Evolutionary conservation across 2,888 invertebrate genomes (phyloP).

Genomic region (Lacanobia oleracea): DNA sequence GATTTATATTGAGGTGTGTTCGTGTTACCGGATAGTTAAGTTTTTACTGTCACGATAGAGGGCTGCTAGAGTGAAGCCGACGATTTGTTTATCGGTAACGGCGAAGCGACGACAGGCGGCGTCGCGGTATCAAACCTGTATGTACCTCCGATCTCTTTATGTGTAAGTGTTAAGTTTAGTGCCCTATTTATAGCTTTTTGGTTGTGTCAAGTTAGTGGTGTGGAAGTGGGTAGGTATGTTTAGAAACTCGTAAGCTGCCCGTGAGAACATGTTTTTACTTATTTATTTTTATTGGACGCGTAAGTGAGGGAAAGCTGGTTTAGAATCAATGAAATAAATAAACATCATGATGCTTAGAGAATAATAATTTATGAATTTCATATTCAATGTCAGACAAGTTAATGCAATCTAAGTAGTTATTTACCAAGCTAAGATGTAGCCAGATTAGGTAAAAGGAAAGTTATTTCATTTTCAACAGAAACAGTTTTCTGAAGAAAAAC

Average conservation of each 20-base stretch:
- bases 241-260: slow-evolving; percentile 65
- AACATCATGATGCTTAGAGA: background rate
- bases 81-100: slow-evolving; percentile 87
- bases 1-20: slow-evolving; percentile 87
- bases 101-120: slow-evolving; percentile 85
- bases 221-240: slow-evolving; percentile 50
- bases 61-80: slow-evolving; percentile 81
- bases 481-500: background rate
- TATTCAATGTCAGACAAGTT: background rate
- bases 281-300: slow-evolving; percentile 53
- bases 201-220: slow-evolving; percentile 75
- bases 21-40: slow-evolving; percentile 89
- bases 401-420: background rate
- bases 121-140: slow-evolving; percentile 84
- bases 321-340: slow-evolving; percentile 24
- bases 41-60: slow-evolving; percentile 88
- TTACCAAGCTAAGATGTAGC: background rate
- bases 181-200: slow-evolving; percentile 85
- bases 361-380: background rate
- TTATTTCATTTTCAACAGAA: background rate
- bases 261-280: slow-evolving; percentile 64
- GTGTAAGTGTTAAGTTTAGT: slow-evolving; percentile 87
- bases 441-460: background rate
- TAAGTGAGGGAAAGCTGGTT: slow-evolving; percentile 46
- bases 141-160: slow-evolving; percentile 85